Conservation (phyloP, 2,797 vertebrate species). For the Malacoraja senta region DNA sequence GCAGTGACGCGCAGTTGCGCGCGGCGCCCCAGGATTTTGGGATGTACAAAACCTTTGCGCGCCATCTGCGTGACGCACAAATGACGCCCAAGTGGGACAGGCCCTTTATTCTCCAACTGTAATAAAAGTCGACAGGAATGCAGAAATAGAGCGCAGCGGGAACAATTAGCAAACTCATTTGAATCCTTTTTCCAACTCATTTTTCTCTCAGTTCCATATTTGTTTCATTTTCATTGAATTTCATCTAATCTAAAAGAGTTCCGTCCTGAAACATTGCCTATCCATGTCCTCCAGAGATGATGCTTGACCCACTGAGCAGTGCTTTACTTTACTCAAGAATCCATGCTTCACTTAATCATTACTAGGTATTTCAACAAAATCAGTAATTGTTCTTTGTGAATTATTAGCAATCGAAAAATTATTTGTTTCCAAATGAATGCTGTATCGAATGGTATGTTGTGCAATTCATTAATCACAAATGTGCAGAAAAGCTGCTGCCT, state of each 20-base stretch:
- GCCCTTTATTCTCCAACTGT: not conserved
- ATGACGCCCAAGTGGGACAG: too few relatives aligned
- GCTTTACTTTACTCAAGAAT: too few relatives aligned
- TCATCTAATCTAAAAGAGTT: not conserved
- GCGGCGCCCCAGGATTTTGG: too few relatives aligned
- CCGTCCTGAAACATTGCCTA: too few relatives aligned
- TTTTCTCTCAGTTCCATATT: too few relatives aligned
- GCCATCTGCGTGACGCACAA: too few relatives aligned
- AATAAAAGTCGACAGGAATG: not conserved
- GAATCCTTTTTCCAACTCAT: not conserved
- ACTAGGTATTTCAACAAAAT: not conserved
- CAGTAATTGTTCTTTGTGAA: not conserved
- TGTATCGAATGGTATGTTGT: not conserved
- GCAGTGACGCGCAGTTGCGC: too few relatives aligned
- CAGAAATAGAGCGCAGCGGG: not conserved
- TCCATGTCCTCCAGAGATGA: too few relatives aligned
- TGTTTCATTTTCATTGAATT: not conserved
- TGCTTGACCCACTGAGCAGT: too few relatives aligned
- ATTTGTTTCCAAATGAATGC: not conserved
- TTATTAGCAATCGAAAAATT: not conserved
- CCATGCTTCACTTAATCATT: not conserved
- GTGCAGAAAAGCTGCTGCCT: too few relatives aligned
- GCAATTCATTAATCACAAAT: not conserved
- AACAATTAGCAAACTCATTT: not conserved
- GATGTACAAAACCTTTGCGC: too few relatives aligned